Base-by-base conservation (phyloP, 1,140 invertebrate species). In the Megalopta genalis region DNA sequence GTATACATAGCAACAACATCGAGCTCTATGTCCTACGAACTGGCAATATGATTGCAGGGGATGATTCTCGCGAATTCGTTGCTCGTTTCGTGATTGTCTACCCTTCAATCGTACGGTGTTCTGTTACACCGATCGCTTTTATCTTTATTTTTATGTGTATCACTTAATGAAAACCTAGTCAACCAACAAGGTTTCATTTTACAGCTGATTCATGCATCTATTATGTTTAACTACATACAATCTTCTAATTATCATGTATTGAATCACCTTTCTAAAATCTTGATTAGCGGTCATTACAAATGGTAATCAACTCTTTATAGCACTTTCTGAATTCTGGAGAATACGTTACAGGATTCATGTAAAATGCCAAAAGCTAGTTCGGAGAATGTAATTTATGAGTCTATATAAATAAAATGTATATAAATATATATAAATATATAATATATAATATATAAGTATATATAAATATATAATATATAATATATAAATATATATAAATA, bases 1-100 rank as follows among this genome's bases (percentile, higher is more conserved):
- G 12, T 21, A 3, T 32, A 64, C 32, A 52, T 37, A n/a, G 25
- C 46, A 68, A n/a, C 32, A 16, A 46, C 78, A 1, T 52, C 37
- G 25, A 42, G 57, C 70, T 68, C 60, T 77, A 66, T 66, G 27
- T 71, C 62, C 49, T 27, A 42, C 37, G 46, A 82, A 52, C 25
- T 73, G 42, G 65, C 46, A 42, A 42, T 63, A 68, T 78, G 39
- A 83, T 83, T 83, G 54, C 27, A 52, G 57, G 52, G 46, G 37
- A 52, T 57, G 21, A 23, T 39, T 77, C 14, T 16, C 1, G 54
- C 2, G 7, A 59, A 57, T 67, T 77, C 10, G 54, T n/a, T 71
- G 10, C 18, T 18, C 37, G 59, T 80, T 76, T 68, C 46, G 32
- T 70, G 8, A 42, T 7, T 65, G 23, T n/a, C 37, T 32, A 68